Evolutionary conservation across 2,797 vertebrate genomes (phyloP).

Genomic region (Amniataba percoides): DNA sequence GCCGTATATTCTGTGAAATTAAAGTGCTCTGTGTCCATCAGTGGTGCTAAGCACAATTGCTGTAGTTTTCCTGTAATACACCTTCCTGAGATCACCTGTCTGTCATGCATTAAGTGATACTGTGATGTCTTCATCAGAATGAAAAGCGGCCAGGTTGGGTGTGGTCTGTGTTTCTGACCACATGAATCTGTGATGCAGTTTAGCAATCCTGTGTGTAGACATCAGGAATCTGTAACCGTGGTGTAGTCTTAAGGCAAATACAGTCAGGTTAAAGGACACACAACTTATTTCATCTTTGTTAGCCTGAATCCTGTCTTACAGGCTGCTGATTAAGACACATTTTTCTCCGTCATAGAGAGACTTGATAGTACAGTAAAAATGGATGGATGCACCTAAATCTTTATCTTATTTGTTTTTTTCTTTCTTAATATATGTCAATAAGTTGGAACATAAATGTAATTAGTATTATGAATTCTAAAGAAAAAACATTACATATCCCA

Average conservation of each 20-base stretch:
- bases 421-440: conserved; percentile 25
- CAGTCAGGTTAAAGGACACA: conserved; percentile 3
- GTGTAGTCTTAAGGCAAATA: conserved; percentile 15
- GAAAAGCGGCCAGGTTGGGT: conserved; percentile 13
- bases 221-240: not conserved
- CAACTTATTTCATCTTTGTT: not conserved
- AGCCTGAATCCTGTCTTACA: conserved; percentile 2
- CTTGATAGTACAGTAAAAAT: not conserved
- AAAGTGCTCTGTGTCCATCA: conserved; percentile 26
- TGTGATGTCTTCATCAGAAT: conserved; percentile 12
- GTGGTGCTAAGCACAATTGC: conserved; percentile 55
- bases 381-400: conserved; percentile 1
- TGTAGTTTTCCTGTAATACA: conserved; percentile 48
- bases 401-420: not conserved
- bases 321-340: not conserved
- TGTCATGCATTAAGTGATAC: conserved; percentile 7
- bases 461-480: conserved; percentile 29
- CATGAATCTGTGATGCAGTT: conserved; percentile 16
- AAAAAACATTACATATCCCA: conserved; percentile 21
- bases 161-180: conserved; percentile 34
- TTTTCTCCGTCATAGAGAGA: not conserved
- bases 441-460: conserved; percentile 20
- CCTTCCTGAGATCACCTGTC: conserved; percentile 11
- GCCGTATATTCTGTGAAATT: conserved; percentile 6
- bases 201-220: conserved; percentile 17